Percentiles rank a stretch among this genome's conserved stretches.
Conservation (phyloP, 2,888 invertebrate species). For the Protophormia terraenovae region DNA sequence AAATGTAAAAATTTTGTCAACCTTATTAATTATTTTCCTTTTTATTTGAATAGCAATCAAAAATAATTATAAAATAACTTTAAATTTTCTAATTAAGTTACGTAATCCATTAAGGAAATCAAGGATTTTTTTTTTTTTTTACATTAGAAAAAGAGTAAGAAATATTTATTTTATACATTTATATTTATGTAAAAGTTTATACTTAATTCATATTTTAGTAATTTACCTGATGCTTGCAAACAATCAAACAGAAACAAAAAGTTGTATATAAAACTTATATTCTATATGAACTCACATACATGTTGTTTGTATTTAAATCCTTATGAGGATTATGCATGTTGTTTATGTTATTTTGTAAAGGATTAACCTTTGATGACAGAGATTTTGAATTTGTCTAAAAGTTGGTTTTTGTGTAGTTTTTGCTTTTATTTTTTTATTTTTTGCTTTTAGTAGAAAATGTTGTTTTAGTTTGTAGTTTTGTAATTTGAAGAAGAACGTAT, state of each 20-base stretch:
- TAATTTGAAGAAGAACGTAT: slow-evolving; percentile 1
- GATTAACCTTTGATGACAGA: slow-evolving; percentile 57
- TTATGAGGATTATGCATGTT: slow-evolving; percentile 52
- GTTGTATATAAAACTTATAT: background rate
- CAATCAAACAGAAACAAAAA: slow-evolving; percentile 14
- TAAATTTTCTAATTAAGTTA: slow-evolving; percentile 44
- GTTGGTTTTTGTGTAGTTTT: slow-evolving; percentile 21
- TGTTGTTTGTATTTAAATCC: slow-evolving; percentile 53
- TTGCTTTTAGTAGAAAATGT: background rate
- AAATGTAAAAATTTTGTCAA: background rate
- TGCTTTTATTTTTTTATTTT: background rate
- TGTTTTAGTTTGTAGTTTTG: background rate
- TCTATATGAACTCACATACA: background rate
- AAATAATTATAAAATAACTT: background rate
- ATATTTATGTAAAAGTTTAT: background rate
- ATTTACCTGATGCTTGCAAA: slow-evolving; percentile 18
- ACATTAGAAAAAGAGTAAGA: background rate
- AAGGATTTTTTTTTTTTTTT: background rate
- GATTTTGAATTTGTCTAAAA: slow-evolving; percentile 57
- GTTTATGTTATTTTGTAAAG: slow-evolving; percentile 54
- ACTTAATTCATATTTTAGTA: slow-evolving; percentile 15
- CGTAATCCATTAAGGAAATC: slow-evolving; percentile 41
- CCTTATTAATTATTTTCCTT: background rate
- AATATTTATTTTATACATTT: background rate
- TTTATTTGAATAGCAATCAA: background rate